Conservation (phyloP, 1,140 invertebrate species). For the Drosophila arizonae region DNA sequence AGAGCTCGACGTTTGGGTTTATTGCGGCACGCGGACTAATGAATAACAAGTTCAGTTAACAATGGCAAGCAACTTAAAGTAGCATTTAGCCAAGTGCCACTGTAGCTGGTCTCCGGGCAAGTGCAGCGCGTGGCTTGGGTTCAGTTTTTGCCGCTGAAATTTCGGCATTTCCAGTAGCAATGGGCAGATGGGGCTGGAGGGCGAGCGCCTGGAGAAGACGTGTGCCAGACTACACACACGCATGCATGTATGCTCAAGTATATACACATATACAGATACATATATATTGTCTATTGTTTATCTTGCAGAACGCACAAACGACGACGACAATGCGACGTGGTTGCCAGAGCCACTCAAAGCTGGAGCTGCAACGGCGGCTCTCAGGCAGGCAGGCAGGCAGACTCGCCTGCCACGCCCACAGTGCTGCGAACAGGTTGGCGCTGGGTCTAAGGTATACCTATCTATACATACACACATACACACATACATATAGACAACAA, state of each 20-base stretch:
- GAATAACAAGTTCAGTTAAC: neutral
- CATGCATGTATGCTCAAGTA: constrained; percentile 16
- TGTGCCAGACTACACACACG: constrained; percentile 57
- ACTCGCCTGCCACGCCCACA: constrained; percentile 35
- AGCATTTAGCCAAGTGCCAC: constrained; percentile 20
- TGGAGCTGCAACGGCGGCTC: neutral
- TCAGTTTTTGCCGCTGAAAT: constrained; percentile 21
- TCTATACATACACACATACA: no score
- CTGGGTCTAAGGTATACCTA: constrained; percentile 12
- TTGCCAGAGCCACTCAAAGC: constrained; percentile 37
- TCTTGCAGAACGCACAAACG: constrained; percentile 64
- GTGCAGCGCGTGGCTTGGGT: constrained; percentile 12
- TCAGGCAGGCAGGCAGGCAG: no score
- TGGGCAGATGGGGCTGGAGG: neutral
- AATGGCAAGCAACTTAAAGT: neutral
- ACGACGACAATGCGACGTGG: constrained; percentile 52
- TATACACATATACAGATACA: no score
- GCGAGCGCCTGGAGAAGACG: constrained; percentile 54
- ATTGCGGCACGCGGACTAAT: neutral
- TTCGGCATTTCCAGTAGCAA: constrained; percentile 17
- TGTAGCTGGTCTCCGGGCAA: constrained; percentile 21
- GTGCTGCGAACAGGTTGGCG: constrained; percentile 11
- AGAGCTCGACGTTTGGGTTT: neutral
- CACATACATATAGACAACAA: constrained; percentile 37
- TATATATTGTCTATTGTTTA: constrained; percentile 69